Percentiles rank a stretch among this genome's conserved stretches.
These are phyloP conservation scores for Epistrophe eligans DNA, from an alignment of 2,888 invertebrate species.

Conservation along the genomic window DNA sequence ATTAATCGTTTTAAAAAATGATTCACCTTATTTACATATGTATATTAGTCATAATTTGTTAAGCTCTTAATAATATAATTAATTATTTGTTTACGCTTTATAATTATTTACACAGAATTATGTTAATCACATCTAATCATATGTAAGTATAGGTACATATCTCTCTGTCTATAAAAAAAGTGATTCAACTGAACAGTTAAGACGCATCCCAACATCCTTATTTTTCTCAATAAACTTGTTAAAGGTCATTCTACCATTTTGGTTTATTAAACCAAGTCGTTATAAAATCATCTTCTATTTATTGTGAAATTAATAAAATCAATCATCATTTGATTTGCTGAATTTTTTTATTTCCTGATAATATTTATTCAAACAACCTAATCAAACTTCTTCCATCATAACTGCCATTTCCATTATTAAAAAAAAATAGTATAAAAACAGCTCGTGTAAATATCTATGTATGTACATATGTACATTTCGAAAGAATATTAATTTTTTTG, in stretches of 20 bases:
- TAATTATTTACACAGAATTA: neutral
- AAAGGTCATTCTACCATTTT: neutral
- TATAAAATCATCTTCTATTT: neutral
- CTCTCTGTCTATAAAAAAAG: too few species aligned
- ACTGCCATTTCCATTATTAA: neutral
- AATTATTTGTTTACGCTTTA: constrained; percentile 1
- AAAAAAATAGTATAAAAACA: neutral
- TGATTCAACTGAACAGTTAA: neutral
- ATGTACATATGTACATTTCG: neutral
- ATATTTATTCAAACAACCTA: neutral
- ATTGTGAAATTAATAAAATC: neutral
- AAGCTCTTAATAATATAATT: neutral
- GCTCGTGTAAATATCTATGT: neutral
- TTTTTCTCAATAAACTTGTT: neutral
- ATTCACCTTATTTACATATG: neutral
- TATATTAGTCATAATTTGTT: neutral
- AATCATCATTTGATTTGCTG: neutral
- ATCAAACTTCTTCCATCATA: neutral
- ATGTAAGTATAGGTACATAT: too few species aligned
- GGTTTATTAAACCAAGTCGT: neutral
- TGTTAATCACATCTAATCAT: neutral
- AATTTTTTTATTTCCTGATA: constrained; percentile 26
- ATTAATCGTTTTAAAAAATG: neutral
- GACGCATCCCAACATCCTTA: constrained; percentile 4
- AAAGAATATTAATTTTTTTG: neutral